Evolutionary conservation across 2,888 invertebrate genomes (phyloP), one percentile per base, ranked within the genome.

Genomic region (Hydrotaea cyrtoneurina): DNA sequence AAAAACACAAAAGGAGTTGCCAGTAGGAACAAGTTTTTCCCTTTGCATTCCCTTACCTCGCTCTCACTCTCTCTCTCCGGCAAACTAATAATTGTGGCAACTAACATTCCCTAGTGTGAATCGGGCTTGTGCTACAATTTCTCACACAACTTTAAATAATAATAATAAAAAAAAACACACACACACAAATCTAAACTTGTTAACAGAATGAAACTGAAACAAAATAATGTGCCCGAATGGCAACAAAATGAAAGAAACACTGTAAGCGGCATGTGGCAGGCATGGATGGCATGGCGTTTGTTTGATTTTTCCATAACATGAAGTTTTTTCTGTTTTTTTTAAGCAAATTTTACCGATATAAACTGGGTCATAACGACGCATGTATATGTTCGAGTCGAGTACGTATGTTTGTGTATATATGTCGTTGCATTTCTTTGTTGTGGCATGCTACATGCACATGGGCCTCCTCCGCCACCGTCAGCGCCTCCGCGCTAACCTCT

Each of bases 321-420:
- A 19, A 55, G 31, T 4, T 31, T 31, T 31, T 31, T 31, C 7
- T 31, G 2, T 31, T 31, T 19, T 21, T 23, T 59, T 10, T 2
- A 23, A 21, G 21, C 26, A 5, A 15, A 26, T 26, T 59, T 59
- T 59, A 26, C 26, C 59, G 19, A 69, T 69, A 69, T 46, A 43
- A 69, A 46, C 69, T 69, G 69, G 69, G 69, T 69, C 69, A 69
- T 46, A 39, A 69, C 69, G 21, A 69, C 26, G 26, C 59, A 2
- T 59, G 59, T 59, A 19, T 53, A 17, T 53, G 53, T 53, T n/a
- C 13, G 3, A n/a, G n/a, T n/a, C n/a, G n/a, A n/a, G n/a, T n/a
- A n/a, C n/a, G n/a, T 31, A 31, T 31, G 31, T 2, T 7, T 31
- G 31, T 31, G 26, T 59, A 26, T 23, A 21, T 55, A 2, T 55